phyloP scores from a whole-genome alignment of 1,140 invertebrate genomes.

The Eriosoma lanigerum region DNA sequence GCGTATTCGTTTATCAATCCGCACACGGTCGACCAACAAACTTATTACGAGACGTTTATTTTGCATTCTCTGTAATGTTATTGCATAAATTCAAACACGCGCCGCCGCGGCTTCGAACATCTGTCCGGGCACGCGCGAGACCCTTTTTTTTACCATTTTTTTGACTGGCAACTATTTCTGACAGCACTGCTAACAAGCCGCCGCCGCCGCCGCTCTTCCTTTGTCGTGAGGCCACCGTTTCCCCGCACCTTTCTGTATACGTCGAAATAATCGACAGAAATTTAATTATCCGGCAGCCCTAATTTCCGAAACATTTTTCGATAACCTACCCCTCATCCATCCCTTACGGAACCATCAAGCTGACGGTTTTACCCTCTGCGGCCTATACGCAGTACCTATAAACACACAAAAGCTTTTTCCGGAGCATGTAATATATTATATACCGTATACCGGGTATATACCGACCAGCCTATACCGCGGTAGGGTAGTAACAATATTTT shows the following conservation, averaged over 20 bases:
- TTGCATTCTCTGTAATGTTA: conserved; percentile 11
- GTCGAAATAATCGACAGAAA: conserved; percentile 41
- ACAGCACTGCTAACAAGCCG: conserved; percentile 42
- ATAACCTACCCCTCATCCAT: not conserved
- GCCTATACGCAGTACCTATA: too few species aligned
- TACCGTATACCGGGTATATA: not conserved
- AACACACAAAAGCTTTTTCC: not conserved
- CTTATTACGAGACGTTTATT: too few species aligned
- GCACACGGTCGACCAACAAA: not conserved
- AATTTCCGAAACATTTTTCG: conserved; percentile 35
- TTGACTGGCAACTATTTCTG: conserved; percentile 44
- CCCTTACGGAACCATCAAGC: too few species aligned
- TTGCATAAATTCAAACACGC: conserved; percentile 21
- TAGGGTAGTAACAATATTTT: conserved; percentile 29
- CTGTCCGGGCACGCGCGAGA: conserved; percentile 38
- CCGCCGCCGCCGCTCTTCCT: conserved; percentile 12
- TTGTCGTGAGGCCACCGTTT: conserved; percentile 2
- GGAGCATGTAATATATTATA: not conserved
- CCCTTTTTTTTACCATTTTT: conserved; percentile 25
- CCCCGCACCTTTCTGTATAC: conserved; percentile 3
- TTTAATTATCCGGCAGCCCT: conserved; percentile 41
- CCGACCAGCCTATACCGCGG: too few species aligned
- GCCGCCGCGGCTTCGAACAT: conserved; percentile 3
- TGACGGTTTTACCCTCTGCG: not conserved
- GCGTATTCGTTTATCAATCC: too few species aligned